Conservation (phyloP, 2,888 invertebrate genomes). For the Thereva unica region DNA sequence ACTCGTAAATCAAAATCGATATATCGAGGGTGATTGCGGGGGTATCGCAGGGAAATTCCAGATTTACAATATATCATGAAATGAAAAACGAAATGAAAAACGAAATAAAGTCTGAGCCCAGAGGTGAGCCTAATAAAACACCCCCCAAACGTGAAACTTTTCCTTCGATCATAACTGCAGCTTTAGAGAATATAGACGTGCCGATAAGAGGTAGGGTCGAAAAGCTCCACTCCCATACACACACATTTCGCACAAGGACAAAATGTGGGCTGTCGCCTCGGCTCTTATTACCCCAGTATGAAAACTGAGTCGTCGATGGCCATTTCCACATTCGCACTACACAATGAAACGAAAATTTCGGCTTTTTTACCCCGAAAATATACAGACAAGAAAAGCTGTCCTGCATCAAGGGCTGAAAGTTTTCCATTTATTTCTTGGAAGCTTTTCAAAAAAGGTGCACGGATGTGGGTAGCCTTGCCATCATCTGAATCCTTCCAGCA, state of each 20-base stretch:
- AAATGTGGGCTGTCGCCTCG: too few species aligned
- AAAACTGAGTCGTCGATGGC: too few species aligned
- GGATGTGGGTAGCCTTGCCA: neutral
- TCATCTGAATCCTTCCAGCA: neutral
- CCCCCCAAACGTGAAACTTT: too few species aligned
- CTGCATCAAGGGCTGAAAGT: neutral
- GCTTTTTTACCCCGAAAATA: neutral
- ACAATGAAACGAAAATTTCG: neutral
- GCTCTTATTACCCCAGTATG: too few species aligned
- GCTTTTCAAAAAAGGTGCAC: conserved; percentile 14
- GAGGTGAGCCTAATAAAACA: too few species aligned
- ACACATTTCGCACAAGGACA: too few species aligned
- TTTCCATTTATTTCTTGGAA: conserved; percentile 20
- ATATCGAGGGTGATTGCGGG: conserved; percentile 19
- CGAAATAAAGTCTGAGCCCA: neutral
- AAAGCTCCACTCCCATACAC: too few species aligned
- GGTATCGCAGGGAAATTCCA: conserved; percentile 4
- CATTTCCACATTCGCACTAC: too few species aligned
- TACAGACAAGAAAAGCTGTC: conserved; percentile 4
- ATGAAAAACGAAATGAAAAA: conserved; percentile 17
- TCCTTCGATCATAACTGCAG: too few species aligned
- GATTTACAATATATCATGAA: neutral
- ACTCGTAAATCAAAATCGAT: conserved; percentile 33
- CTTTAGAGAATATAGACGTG: too few species aligned
- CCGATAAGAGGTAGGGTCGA: too few species aligned